Base-by-base conservation (phyloP, 2,113 vertebrate species). In the Pollimyrus isidori region DNA sequence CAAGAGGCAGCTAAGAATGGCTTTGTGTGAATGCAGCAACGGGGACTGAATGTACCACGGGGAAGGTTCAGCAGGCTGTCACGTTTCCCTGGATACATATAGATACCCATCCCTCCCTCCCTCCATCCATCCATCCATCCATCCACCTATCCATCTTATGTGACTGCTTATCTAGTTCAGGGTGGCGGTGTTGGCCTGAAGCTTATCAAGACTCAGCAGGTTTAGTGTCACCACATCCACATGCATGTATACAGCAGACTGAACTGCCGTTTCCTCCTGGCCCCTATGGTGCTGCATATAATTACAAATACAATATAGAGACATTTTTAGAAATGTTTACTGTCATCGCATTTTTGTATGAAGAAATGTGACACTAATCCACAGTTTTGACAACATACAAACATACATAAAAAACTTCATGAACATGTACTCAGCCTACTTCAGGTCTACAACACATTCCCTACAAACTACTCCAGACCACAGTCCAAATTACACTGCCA, bases 191-290 rank as follows among this genome's bases (percentile, higher is more conserved):
- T 11, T 30, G 62, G 9, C 62, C 62, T 30, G 26, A 26, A 69
- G 62, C 62, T 69, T 69, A 11, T 69, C n/a, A 69, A 69, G 62
- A 69, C 62, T 69, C 62, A 69, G 4, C n/a, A 30, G 62, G n/a
- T 30, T 69, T 69, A 30, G n/a, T 69, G n/a, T 30, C 10, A 13
- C 30, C 62, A 69, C 26, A 69, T 30, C 62, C 62, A 69, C 30
- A 9, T 69, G 1, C 58, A 69, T 3, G n/a, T 13, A 69, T 26
- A 69, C 26, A 26, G n/a, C n/a, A 30, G 21, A 62, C 58, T n/a
- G 23, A 62, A 0, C 9, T 3, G 0, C 7, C 7, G 7, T 17
- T 17, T 1, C 9, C 9, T 9, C 3, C 3, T 2, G 0, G 7
- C 62, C 62, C n/a, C 7, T 65, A 11, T 26, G 58, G 2, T 26